These are phyloP conservation scores for Aleiodes leptofemur DNA, from an alignment of 2,888 invertebrate species.

Conservation along the genomic window DNA sequence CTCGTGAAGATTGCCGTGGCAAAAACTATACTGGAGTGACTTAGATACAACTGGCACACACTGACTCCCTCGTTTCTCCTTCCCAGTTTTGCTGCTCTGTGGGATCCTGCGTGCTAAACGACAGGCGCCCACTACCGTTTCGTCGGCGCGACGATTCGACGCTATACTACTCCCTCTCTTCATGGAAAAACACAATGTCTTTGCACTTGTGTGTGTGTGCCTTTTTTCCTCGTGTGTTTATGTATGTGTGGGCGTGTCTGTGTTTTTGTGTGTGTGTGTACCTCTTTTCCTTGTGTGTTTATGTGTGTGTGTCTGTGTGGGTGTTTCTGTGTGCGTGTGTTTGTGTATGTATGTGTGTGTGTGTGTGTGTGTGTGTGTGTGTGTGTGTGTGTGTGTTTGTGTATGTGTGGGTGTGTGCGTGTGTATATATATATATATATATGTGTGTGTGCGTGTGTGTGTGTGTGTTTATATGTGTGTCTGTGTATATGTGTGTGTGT, in stretches of 20 bases:
- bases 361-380: no score
- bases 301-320: not conserved
- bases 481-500: no score
- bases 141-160: slow-evolving; percentile 40
- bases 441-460: not conserved
- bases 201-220: not conserved
- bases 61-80: slow-evolving; percentile 54
- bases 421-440: no score
- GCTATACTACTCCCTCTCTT: slow-evolving; percentile 39
- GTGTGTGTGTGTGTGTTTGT: not conserved
- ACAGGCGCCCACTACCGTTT: slow-evolving; percentile 59
- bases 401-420: no score
- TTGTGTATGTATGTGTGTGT: no score
- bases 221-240: no score
- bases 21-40: slow-evolving; percentile 47
- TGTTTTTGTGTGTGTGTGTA: no score
- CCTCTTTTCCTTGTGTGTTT: not conserved
- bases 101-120: slow-evolving; percentile 71
- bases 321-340: no score
- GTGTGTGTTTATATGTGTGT: no score
- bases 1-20: slow-evolving; percentile 53
- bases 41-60: slow-evolving; percentile 6
- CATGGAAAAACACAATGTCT: slow-evolving; percentile 39
- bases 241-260: no score
- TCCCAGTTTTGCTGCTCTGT: slow-evolving; percentile 53